Base-by-base conservation (phyloP, 2,797 vertebrate genomes). In the Borostomias antarcticus region DNA sequence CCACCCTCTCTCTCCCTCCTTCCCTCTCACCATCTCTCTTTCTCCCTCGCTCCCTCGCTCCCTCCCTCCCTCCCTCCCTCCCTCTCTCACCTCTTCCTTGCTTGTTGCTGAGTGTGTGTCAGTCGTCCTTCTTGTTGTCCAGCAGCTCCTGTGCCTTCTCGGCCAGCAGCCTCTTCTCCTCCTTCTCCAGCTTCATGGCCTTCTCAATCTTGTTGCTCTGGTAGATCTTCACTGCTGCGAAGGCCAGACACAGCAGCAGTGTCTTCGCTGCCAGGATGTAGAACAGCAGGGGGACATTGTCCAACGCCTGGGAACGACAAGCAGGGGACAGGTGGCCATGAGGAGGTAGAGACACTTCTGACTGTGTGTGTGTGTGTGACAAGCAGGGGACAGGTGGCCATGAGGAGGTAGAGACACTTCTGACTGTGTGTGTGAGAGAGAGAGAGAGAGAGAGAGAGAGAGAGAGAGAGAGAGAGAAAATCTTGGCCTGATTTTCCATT, bases 221-320 rank as follows among this genome's bases (percentile, higher is more conserved):
- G 87, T 96, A 98, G 9, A 96, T 90, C 89, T 98, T 98, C 8
- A 80, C 94, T 8, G 89, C 96, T 3, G 96, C 96, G 32, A 98
- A 98, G 0, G 79, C 93, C 85, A 98, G 83, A 85, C 97, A 98
- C 71, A 98, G 87, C 61, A 98, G 80, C 67, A 98, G 8, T 0
- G 96, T 97, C 84, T 98, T 98, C 23, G 96, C 92, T 43, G 96
- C 96, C 79, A 98, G 78, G 84, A 98, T 96, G 85, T 98, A 98
- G 58, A 98, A 84, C 66, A 98, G 92, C 77, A 98, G 1, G 0
- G 96, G 96, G 63, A 98, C 87, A 0, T 93, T 96, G 7, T 98
- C 96, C 73, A 98, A 80, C 60, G 77, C 96, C 97, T 98, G 77
- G 15, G n/a, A n/a, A n/a, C n/a, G n/a, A n/a, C n/a, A n/a, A n/a